Conservation (phyloP, 2,113 vertebrate genomes). For the Nannobrachium achirus region DNA sequence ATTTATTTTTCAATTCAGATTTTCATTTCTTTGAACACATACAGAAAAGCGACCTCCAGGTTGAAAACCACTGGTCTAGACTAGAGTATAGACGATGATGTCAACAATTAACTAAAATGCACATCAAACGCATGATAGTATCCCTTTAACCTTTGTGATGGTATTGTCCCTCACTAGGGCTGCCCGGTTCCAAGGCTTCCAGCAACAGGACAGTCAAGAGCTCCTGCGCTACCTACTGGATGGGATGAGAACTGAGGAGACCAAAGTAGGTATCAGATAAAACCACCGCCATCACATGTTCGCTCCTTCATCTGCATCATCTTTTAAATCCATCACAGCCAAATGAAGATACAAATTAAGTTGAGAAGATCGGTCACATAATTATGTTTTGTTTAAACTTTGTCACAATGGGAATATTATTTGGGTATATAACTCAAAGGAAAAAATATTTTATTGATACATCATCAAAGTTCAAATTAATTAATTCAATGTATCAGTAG, state of each 20-base stretch:
- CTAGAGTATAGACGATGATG: no score
- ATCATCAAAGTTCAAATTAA: background rate
- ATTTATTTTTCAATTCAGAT: no score
- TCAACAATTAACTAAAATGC: no score
- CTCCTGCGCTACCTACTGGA: conserved; percentile 94
- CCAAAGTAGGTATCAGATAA: conserved; percentile 78
- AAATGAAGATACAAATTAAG: no score
- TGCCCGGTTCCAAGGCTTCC: conserved; percentile 93
- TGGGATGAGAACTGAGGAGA: conserved; percentile 94
- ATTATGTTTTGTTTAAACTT: background rate
- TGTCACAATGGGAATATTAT: background rate
- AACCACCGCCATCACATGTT: no score
- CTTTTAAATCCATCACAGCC: no score
- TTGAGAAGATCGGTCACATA: background rate
- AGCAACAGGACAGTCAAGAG: conserved; percentile 98
- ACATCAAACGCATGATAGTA: no score
- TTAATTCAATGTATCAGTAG: background rate
- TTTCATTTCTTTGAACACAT: no score
- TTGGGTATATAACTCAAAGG: background rate
- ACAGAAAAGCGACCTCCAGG: no score
- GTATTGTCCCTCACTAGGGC: conserved; percentile 78
- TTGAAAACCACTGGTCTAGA: no score
- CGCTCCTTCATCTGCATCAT: background rate
- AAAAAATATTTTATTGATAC: background rate
- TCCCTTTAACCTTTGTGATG: background rate